Evolutionary conservation across 2,888 invertebrate species (phyloP).

Genomic region (Papilio gigon): DNA sequence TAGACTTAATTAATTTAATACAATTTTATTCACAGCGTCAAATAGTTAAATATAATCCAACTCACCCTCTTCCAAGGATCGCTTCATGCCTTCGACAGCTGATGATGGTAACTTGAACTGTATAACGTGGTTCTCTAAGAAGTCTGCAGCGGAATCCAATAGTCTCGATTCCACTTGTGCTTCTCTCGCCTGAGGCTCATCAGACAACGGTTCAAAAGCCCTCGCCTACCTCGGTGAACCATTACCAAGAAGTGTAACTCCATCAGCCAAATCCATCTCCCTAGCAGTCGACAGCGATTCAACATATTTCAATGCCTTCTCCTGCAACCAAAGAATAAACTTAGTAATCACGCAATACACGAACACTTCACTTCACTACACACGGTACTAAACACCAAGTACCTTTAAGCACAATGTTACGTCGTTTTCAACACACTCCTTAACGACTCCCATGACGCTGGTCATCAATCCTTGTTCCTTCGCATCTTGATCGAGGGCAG

Average conservation of each 20-base stretch:
- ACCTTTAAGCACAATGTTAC: constrained; percentile 89
- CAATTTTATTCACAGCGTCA: background rate
- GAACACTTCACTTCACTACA: constrained; percentile 52
- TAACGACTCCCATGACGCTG: constrained; percentile 84
- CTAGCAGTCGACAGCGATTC: constrained; percentile 80
- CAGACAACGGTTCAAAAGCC: constrained; percentile 85
- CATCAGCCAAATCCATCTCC: constrained; percentile 83
- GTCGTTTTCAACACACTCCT: constrained; percentile 87
- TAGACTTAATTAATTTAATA: background rate
- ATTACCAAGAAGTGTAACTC: constrained; percentile 79
- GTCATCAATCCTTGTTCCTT: constrained; percentile 69
- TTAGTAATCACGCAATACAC: constrained; percentile 54
- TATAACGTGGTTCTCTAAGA: constrained; percentile 90
- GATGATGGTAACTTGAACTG: constrained; percentile 90
- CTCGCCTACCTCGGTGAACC: constrained; percentile 83
- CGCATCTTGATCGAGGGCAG: constrained; percentile 80
- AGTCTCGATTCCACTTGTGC: constrained; percentile 88
- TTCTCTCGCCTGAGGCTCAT: constrained; percentile 88
- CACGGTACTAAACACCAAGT: constrained; percentile 42
- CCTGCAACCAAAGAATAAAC: constrained; percentile 82
- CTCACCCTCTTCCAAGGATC: constrained; percentile 91
- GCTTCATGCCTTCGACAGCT: constrained; percentile 88
- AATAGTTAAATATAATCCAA: background rate
- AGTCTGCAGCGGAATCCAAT: constrained; percentile 88
- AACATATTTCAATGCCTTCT: constrained; percentile 87